Conservation (phyloP, 2,113 vertebrate genomes). For the Colinus virginianus region DNA sequence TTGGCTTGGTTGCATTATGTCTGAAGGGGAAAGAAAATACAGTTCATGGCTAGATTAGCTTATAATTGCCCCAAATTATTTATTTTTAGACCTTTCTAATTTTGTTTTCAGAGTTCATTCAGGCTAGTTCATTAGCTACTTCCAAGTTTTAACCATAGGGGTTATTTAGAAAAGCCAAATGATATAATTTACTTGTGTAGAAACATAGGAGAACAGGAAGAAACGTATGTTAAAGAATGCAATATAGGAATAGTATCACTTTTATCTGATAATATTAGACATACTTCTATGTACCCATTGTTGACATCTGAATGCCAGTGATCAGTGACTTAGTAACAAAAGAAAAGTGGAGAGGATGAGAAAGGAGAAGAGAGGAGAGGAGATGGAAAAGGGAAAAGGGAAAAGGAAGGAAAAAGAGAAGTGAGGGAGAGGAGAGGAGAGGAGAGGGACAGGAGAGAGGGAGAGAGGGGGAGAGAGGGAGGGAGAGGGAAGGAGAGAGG, state of each 20-base stretch:
- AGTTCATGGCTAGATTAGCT: slow-evolving; percentile 39
- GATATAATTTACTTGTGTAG: slow-evolving; percentile 40
- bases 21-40: slow-evolving; percentile 45
- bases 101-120: slow-evolving; percentile 64
- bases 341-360: background rate
- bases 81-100: slow-evolving; percentile 64
- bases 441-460: background rate
- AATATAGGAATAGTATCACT: background rate
- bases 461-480: background rate
- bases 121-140: slow-evolving; percentile 38
- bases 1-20: slow-evolving; percentile 65
- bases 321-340: background rate
- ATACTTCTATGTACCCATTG: background rate
- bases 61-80: slow-evolving; percentile 67
- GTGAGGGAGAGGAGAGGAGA: background rate
- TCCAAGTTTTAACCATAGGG: slow-evolving; percentile 51
- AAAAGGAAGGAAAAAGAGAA: too few relatives aligned
- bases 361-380: background rate
- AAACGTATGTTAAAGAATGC: background rate
- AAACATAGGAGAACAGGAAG: slow-evolving; percentile 3
- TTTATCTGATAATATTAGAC: background rate
- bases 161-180: slow-evolving; percentile 34
- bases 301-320: background rate
- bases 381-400: too few relatives aligned
- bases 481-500: background rate